Percentiles rank a stretch among this genome's conserved stretches.
Evolutionary conservation across 2,888 invertebrate genomes (phyloP).

Genomic region (Orthosia gracilis): DNA sequence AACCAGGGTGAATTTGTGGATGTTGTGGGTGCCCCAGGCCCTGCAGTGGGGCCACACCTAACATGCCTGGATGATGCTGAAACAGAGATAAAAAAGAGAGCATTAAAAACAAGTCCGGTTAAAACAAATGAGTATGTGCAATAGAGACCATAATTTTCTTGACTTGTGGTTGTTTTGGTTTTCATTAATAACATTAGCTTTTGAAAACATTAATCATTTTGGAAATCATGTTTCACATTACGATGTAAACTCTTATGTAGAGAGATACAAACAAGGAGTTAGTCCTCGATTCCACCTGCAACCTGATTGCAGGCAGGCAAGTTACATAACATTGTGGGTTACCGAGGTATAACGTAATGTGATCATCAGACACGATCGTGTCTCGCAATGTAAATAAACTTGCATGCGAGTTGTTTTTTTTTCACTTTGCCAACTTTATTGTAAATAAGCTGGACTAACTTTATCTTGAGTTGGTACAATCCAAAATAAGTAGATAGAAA

Average conservation of each 20-base stretch:
- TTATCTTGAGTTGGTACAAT: not conserved
- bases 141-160: not conserved
- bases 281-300: not conserved
- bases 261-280: not conserved
- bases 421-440: not conserved
- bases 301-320: too few species aligned
- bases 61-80: conserved; percentile 90
- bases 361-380: too few species aligned
- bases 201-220: not conserved
- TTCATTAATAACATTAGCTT: not conserved
- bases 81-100: conserved; percentile 68
- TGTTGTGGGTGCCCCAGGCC: conserved; percentile 91
- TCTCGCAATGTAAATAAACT: too few species aligned
- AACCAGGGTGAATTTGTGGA: conserved; percentile 89
- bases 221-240: too few species aligned
- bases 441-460: not conserved
- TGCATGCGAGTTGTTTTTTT: too few species aligned
- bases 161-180: not conserved
- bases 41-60: conserved; percentile 87
- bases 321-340: too few species aligned
- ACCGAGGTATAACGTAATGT: too few species aligned
- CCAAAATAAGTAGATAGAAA: not conserved
- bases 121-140: not conserved
- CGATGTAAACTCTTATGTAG: not conserved
- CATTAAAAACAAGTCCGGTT: conserved; percentile 20